These are phyloP conservation scores for Scyliorhinus canicula DNA, from an alignment of 2,797 vertebrate genomes.

Conservation along the genomic window DNA sequence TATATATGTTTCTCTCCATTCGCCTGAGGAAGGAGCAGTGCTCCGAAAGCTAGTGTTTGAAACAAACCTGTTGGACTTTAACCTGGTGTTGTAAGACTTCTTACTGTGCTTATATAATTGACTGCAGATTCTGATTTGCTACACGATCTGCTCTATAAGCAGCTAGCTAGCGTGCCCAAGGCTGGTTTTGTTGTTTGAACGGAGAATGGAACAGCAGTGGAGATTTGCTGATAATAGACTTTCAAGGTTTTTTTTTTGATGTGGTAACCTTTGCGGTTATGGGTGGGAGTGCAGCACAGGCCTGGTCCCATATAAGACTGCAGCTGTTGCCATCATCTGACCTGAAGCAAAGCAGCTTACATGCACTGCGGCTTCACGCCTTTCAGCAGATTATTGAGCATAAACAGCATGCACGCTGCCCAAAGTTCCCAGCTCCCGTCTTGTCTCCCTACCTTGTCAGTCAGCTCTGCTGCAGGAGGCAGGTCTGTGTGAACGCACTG, in stretches of 20 bases:
- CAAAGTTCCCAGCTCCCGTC: background rate
- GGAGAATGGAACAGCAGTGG: background rate
- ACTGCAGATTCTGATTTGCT: background rate
- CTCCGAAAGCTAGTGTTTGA: too few relatives aligned
- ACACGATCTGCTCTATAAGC: background rate
- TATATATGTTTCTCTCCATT: too few relatives aligned
- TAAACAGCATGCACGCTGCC: background rate
- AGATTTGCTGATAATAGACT: background rate
- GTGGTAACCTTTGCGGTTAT: background rate
- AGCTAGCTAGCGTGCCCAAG: background rate
- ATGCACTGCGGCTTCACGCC: background rate
- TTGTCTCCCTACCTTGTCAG: background rate
- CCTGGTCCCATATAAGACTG: background rate
- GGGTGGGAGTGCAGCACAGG: background rate
- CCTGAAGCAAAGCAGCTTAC: background rate
- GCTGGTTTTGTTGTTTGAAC: background rate
- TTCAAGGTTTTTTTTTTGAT: background rate
- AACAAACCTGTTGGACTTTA: too few relatives aligned
- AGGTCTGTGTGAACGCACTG: background rate
- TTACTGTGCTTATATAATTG: too few relatives aligned
- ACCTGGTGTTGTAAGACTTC: too few relatives aligned
- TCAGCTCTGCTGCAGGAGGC: background rate
- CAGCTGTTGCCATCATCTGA: background rate
- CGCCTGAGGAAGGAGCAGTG: too few relatives aligned
- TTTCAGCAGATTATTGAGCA: background rate